phyloP scores from a whole-genome alignment of 2,888 invertebrate genomes.

The Nomada ruficornis region DNA sequence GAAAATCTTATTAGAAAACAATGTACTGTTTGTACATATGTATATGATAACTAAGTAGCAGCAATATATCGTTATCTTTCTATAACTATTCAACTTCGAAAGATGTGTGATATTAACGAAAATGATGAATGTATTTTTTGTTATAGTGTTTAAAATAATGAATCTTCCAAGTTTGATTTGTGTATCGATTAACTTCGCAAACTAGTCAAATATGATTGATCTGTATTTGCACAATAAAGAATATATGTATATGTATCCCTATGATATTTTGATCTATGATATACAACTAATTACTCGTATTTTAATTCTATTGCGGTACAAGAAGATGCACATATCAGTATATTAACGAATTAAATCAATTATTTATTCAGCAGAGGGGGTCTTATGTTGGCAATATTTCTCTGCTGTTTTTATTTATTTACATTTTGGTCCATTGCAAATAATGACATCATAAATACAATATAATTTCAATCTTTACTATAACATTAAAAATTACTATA shows the following conservation, averaged over 20 bases:
- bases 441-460: not conserved
- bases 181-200: conserved; percentile 46
- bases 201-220: conserved; percentile 58
- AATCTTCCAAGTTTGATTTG: conserved; percentile 29
- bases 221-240: conserved; percentile 41
- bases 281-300: conserved; percentile 49
- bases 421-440: not conserved
- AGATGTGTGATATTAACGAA: conserved; percentile 14
- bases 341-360: conserved; percentile 58
- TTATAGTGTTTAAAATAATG: conserved; percentile 10
- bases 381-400: not conserved
- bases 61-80: conserved; percentile 35
- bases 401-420: not conserved
- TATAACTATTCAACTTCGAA: conserved; percentile 14
- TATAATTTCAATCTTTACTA: not conserved
- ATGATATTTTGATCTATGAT: conserved; percentile 27
- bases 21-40: not conserved
- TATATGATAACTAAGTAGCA: conserved; percentile 7
- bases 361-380: conserved; percentile 58
- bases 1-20: conserved; percentile 28
- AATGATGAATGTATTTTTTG: conserved; percentile 2
- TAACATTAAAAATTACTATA: too few species aligned
- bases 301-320: conserved; percentile 43
- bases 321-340: conserved; percentile 50
- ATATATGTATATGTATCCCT: conserved; percentile 9